phyloP scores from a whole-genome alignment of 2,797 vertebrate species.

The Glossophaga mutica region DNA sequence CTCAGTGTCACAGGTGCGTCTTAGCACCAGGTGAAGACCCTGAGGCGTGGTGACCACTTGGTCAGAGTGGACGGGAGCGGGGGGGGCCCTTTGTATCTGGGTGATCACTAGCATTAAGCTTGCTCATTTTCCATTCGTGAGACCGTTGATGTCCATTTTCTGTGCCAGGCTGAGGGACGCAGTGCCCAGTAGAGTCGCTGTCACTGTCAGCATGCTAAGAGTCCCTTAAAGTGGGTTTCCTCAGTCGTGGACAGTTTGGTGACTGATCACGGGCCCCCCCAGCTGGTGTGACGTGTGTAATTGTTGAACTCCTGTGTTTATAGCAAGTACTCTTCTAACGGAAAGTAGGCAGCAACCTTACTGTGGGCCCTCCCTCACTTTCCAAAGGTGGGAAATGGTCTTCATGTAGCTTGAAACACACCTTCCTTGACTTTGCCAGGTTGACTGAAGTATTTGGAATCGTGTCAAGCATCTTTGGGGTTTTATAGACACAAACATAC shows the following conservation, averaged over 20 bases:
- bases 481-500: not conserved
- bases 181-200: not conserved
- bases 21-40: not conserved
- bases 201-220: not conserved
- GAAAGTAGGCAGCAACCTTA: not conserved
- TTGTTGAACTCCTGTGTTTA: not conserved
- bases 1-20: not conserved
- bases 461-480: not conserved
- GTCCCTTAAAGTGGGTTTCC: not conserved
- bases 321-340: not conserved
- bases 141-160: not conserved
- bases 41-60: not conserved
- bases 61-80: not conserved
- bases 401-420: not conserved
- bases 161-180: not conserved
- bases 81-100: not conserved
- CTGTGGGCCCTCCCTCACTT: not conserved
- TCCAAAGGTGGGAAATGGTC: not conserved
- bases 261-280: not conserved
- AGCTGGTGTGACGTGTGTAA: not conserved
- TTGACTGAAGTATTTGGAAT: not conserved
- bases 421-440: not conserved
- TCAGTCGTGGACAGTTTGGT: not conserved
- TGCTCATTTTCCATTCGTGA: not conserved
- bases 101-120: not conserved